These are phyloP conservation scores for Catocala fraxini DNA, from an alignment of 2,888 invertebrate species.

Conservation along the genomic window DNA sequence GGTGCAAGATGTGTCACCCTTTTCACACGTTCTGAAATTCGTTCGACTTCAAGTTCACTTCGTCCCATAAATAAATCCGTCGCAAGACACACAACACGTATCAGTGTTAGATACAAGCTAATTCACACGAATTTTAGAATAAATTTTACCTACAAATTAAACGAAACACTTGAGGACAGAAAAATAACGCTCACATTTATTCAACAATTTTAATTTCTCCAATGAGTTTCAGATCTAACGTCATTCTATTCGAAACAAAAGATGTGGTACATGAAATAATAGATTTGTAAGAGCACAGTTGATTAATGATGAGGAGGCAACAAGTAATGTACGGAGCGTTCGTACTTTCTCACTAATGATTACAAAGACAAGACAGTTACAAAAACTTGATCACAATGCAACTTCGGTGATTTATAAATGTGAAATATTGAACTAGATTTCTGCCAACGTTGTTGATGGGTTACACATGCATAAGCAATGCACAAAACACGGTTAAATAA, in stretches of 20 bases:
- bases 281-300: slow-evolving; percentile 47
- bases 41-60: not conserved
- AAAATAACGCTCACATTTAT: not conserved
- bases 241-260: slow-evolving; percentile 31
- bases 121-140: slow-evolving; percentile 6
- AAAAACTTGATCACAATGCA: slow-evolving; percentile 44
- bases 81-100: not conserved
- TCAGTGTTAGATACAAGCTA: slow-evolving; percentile 8
- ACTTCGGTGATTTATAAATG: slow-evolving; percentile 44
- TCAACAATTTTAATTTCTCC: not conserved
- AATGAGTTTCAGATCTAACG: slow-evolving; percentile 17
- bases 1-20: not conserved
- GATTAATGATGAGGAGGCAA: slow-evolving; percentile 46
- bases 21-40: slow-evolving; percentile 8
- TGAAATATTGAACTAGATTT: slow-evolving; percentile 23
- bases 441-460: slow-evolving; percentile 26
- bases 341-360: slow-evolving; percentile 53
- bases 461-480: slow-evolving; percentile 4
- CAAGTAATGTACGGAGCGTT: slow-evolving; percentile 41
- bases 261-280: slow-evolving; percentile 37
- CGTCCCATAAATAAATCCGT: slow-evolving; percentile 1
- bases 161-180: slow-evolving; percentile 8
- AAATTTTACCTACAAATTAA: slow-evolving; percentile 7
- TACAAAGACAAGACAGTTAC: slow-evolving; percentile 50
- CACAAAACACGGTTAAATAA: not conserved